Evolutionary conservation across 2,888 invertebrate genomes (phyloP), one percentile per base, ranked within the genome.

Genomic region (Dryomyza anilis): DNA sequence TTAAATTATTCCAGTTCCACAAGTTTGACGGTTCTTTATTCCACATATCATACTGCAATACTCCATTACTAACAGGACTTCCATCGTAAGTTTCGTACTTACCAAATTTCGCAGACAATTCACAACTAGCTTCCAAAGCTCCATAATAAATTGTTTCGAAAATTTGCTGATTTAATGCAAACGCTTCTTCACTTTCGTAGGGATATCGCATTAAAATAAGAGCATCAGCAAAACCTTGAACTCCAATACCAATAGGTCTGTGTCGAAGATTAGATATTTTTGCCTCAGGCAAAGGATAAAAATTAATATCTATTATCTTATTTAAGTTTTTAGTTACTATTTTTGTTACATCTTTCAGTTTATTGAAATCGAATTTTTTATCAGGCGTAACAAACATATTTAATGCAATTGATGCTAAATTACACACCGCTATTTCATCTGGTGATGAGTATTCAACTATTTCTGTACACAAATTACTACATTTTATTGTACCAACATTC

Each of bases 1-100:
- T 95, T 19, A 99, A 85, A 7, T 78, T 84, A 1, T 85, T 77
- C 99, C 99, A 99, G 81, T 99, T 88, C 93, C 96, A 96, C 5
- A 95, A 85, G 72, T 91, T 86, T 1, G 94, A 91, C 0, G 96
- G 95, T 6, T 86, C 91, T 68, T 94, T 95, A 74, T 89, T 84
- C 98, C 98, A 99, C 98, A 99, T 96, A 73, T 99, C 98, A 79
- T 94, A 95, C 81, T 99, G 99, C 53, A 99, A 85, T 72, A 96
- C 92, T 58, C 98, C 98, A 85, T 95, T 91, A 82, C 96, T 97
- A 23, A 94, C 93, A 7, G 99, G 99, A 70, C 90, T 89, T 6
- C 98, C 98, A 73, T 87, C 84, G 76, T 98, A 99, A 0, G 96
- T 94, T 77, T 95, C 92, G 81, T 99, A 99, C 0, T 91, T 85